phyloP scores from a whole-genome alignment of 2,888 invertebrate species.

The Aradus depressus region DNA sequence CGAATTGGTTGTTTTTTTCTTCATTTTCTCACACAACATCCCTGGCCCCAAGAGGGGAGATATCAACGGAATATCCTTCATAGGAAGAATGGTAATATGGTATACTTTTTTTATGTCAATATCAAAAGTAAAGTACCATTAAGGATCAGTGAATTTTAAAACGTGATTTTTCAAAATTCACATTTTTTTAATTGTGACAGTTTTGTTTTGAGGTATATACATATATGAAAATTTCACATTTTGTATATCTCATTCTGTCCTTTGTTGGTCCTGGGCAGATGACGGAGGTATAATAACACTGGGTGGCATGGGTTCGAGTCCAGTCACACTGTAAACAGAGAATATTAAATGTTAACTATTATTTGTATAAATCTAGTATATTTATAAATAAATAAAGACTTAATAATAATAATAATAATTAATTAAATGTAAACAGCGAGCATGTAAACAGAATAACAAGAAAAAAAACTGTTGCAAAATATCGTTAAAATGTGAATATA shows the following conservation, averaged over 20 bases:
- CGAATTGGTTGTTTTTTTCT: too few species aligned
- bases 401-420: not conserved
- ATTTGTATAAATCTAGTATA: not conserved
- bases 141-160: too few species aligned
- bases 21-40: too few species aligned
- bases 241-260: constrained; percentile 9
- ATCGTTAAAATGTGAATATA: not conserved
- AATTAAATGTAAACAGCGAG: not conserved
- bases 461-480: not conserved
- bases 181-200: too few species aligned
- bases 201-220: not conserved
- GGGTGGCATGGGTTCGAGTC: constrained; percentile 13
- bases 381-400: not conserved
- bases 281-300: constrained; percentile 18
- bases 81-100: too few species aligned
- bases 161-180: too few species aligned
- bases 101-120: too few species aligned
- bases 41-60: too few species aligned
- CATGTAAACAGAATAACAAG: not conserved
- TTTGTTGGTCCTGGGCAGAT: constrained; percentile 13
- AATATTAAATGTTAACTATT: not conserved
- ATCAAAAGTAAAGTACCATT: too few species aligned
- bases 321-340: constrained; percentile 6
- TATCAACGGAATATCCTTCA: too few species aligned
- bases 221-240: not conserved